These are phyloP conservation scores for Ifrita kowaldi DNA, from an alignment of 2,113 vertebrate species.

Conservation along the genomic window DNA sequence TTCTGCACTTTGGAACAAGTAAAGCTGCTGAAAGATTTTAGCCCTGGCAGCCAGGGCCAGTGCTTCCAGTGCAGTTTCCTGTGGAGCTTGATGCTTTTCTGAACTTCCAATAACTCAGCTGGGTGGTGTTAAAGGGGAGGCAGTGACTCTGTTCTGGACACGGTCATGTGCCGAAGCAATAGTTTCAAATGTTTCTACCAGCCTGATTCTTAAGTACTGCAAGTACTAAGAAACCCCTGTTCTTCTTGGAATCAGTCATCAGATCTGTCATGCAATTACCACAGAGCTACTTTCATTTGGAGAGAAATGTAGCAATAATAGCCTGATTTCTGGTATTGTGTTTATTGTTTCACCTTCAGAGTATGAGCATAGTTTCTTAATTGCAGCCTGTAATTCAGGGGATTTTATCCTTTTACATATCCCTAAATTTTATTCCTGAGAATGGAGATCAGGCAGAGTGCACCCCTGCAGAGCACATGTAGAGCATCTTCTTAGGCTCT, in stretches of 20 bases:
- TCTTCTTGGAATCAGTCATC: background rate
- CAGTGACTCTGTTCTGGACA: background rate
- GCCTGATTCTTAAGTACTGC: background rate
- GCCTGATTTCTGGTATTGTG: background rate
- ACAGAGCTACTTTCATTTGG: background rate
- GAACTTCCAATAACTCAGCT: background rate
- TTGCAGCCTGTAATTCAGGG: background rate
- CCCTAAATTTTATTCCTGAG: background rate
- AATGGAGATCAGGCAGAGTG: background rate
- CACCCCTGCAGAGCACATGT: background rate
- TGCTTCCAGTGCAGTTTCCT: background rate
- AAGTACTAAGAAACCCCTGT: background rate
- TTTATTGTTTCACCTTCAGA: background rate
- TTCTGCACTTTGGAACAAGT: background rate
- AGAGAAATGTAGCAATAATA: background rate
- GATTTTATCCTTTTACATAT: background rate
- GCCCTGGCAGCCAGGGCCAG: background rate
- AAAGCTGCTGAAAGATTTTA: background rate
- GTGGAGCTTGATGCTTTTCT: background rate
- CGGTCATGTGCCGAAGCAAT: fast-evolving
- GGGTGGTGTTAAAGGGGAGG: fast-evolving
- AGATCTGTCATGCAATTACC: background rate
- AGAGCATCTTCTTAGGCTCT: background rate
- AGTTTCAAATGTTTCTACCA: background rate
- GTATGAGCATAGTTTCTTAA: background rate